These are phyloP conservation scores for Garra rufa DNA, from an alignment of 2,113 vertebrate species.

Conservation along the genomic window DNA sequence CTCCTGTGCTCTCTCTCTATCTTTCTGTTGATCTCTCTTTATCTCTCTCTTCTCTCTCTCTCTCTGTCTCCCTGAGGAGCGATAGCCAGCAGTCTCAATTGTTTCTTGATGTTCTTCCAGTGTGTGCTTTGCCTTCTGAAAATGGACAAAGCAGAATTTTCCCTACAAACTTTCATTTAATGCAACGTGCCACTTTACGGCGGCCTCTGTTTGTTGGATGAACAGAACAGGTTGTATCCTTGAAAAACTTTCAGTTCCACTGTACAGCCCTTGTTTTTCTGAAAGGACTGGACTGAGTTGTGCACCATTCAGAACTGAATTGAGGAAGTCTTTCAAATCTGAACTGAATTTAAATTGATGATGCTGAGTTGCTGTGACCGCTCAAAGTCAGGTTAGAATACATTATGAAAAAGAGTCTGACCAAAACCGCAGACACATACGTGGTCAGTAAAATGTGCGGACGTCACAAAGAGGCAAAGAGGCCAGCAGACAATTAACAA, in stretches of 20 bases:
- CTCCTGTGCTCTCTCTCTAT: neutral
- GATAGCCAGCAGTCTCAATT: constrained; percentile 42
- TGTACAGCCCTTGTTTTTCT: neutral
- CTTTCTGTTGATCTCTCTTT: neutral
- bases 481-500: neutral
- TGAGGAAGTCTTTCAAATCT: neutral
- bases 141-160: constrained; percentile 67
- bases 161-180: neutral
- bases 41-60: neutral
- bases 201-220: neutral
- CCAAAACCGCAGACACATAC: neutral
- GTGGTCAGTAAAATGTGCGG: neutral
- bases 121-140: constrained; percentile 38
- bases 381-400: neutral
- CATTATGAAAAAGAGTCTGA: neutral
- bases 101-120: constrained; percentile 76
- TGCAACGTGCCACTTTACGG: neutral
- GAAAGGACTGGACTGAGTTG: neutral
- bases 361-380: neutral
- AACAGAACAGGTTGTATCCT: neutral
- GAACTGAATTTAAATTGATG: neutral
- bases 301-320: too few species aligned
- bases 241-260: neutral
- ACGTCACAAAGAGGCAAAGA: neutral
- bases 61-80: constrained; percentile 55